Conservation (phyloP, 2,888 invertebrate genomes). For the Opisthograptis luteolata region DNA sequence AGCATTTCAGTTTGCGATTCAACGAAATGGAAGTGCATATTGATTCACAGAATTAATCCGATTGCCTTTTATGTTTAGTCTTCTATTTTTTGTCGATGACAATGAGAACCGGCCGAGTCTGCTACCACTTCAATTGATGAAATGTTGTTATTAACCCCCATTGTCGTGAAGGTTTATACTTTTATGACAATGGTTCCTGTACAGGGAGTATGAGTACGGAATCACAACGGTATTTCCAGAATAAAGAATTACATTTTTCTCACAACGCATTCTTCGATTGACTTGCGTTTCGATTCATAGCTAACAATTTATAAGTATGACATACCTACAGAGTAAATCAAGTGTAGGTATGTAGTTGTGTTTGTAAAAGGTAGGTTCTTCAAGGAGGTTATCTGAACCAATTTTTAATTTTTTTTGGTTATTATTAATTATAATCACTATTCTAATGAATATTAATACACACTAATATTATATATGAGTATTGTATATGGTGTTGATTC, state of each 20-base stretch:
- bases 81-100: constrained; percentile 43
- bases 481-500: too few relatives aligned
- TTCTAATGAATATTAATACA: too few relatives aligned
- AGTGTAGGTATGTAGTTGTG: too few relatives aligned
- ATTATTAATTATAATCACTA: too few relatives aligned
- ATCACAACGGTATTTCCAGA: constrained; percentile 1
- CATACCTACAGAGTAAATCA: too few relatives aligned
- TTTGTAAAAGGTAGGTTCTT: too few relatives aligned
- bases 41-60: constrained; percentile 48
- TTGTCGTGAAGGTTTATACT: too few relatives aligned
- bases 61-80: constrained; percentile 46
- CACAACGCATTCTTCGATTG: not conserved
- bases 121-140: constrained; percentile 53
- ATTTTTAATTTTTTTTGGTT: too few relatives aligned
- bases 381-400: too few relatives aligned
- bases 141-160: too few relatives aligned
- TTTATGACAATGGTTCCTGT: constrained; percentile 37
- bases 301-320: too few relatives aligned
- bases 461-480: too few relatives aligned
- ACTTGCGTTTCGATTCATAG: not conserved
- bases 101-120: constrained; percentile 36
- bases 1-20: constrained; percentile 32
- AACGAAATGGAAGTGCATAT: constrained; percentile 51
- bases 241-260: not conserved
- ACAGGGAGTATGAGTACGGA: constrained; percentile 12